Evolutionary conservation across 2,888 invertebrate species (phyloP), one percentile per base, ranked within the genome.

Genomic region (Rhamnusium bicolor): DNA sequence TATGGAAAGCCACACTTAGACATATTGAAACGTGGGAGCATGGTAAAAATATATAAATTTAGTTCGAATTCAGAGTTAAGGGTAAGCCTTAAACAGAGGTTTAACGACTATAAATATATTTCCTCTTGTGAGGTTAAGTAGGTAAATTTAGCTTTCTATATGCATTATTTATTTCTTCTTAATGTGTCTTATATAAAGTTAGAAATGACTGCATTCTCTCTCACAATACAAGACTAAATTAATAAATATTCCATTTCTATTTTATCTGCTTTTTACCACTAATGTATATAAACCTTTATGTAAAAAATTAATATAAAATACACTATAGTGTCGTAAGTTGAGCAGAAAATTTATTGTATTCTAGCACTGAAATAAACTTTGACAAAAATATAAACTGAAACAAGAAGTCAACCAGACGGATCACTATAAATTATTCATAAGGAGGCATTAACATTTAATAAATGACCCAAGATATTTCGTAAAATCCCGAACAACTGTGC

Each of bases 361-460:
- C 12, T n/a, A n/a, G n/a, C n/a, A n/a, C 29, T 40, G 40, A n/a
- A 40, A 12, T 10, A 40, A 40, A 40, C 40, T 40, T 40, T 40
- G 40, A 40, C 40, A 40, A 40, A 40, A 40, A 56, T 18, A 58
- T 58, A 1, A 32, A 18, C 24, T 18, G 32, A 19, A 58, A 58
- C 32, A 58, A 32, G 10, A 58, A 32, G 18, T 12, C 29, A 58
- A 58, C 29, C 29, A 8, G 56, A 29, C 40, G 40, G 40, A n/a
- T 40, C 40, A 40, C 40, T 8, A 58, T 58, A 58, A 27, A 58
- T 58, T 58, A 58, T 58, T 58, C 56, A 58, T 58, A 1, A 7
- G 14, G 14, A 18, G 29, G 14, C 56, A 58, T 58, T 58, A 58
- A 12, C 56, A 29, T 58, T 58, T 58, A 58, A 58, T 58, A 58